Base-by-base conservation (phyloP, 1,140 invertebrate species). In the Drosophila kohkoa region DNA sequence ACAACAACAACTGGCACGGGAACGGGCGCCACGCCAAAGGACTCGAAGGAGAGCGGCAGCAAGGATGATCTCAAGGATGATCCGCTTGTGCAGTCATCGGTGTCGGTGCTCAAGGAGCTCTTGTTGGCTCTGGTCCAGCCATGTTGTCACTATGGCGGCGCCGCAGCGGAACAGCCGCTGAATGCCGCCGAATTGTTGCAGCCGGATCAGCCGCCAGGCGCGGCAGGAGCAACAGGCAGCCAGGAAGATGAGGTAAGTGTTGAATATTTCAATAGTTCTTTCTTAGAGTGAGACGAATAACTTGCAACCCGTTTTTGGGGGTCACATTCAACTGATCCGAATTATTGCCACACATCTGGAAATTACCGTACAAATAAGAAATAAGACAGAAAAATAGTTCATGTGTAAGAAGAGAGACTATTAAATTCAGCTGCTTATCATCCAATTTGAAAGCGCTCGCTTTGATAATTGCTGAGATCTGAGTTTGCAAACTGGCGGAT, bases 91-190 rank as follows among this genome's bases (percentile, higher is more conserved):
- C 77, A 91, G 8, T 70, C 80, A 1, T 75, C 90, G 3, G 70
- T 85, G 16, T 48, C 72, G 1, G 90, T 91, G 28, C 71, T 91
- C 3, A 87, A 91, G 62, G 82, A 91, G 15, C 62, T 91, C 43
- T 57, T 91, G 5, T 25, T 74, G 4, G 86, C 85, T 1, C 7
- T 91, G 1, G 81, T 91, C 7, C 90, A 91, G 49, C 90, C 90
- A 0, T 91, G 90, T 25, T 78, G 81, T 54, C 85, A 89, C 41
- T 89, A 89, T 25, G 68, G 75, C 15, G 3, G 43, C 59, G 15
- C 28, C 2, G 0, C 11, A 15, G 7, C 30, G 1, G 28, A 69
- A n/a, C 20, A 68, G 16, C 0, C 63, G 35, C 54, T 11, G 4
- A 57, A 67, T 7, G 77, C 75, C 0, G 79, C 83, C 1, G 82